phyloP scores from a whole-genome alignment of 1,140 invertebrate genomes.

The Drosophila littoralis region DNA sequence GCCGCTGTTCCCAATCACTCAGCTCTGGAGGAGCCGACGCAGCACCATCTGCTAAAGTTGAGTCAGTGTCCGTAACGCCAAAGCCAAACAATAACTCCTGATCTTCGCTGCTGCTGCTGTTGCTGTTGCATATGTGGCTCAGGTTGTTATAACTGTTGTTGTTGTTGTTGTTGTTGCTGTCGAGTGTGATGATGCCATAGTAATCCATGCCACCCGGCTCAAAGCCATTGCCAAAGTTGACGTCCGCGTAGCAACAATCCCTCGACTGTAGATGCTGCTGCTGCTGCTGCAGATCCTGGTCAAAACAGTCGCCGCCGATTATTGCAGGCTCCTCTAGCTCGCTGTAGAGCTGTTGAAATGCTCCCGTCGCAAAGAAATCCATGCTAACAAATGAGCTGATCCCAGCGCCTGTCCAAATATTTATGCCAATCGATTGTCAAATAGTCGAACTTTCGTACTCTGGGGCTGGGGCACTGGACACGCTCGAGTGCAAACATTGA shows the following conservation, averaged over 20 bases:
- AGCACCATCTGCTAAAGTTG: neutral
- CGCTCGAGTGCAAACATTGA: conserved; percentile 24
- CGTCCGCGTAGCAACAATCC: conserved; percentile 49
- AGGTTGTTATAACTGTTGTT: neutral
- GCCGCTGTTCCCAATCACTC: conserved; percentile 75
- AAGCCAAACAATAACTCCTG: conserved; percentile 54
- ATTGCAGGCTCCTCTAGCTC: conserved; percentile 65
- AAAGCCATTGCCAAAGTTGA: conserved; percentile 35
- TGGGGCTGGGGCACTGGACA: neutral
- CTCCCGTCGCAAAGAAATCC: conserved; percentile 82
- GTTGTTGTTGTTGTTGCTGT: conserved; percentile 38
- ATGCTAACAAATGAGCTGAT: conserved; percentile 57
- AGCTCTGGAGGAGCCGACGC: conserved; percentile 51
- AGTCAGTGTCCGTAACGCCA: conserved; percentile 20
- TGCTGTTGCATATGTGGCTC: conserved; percentile 8
- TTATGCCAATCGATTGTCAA: conserved; percentile 39
- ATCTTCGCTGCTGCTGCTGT: conserved; percentile 6
- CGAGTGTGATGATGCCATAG: conserved; percentile 68
- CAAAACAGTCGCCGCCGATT: conserved; percentile 11
- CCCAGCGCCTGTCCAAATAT: conserved; percentile 66
- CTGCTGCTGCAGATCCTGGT: neutral
- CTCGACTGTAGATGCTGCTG: conserved; percentile 5
- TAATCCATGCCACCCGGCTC: conserved; percentile 43
- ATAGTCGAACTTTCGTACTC: neutral
- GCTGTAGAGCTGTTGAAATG: conserved; percentile 77